Evolutionary conservation across 2,797 vertebrate genomes (phyloP), one percentile per base, ranked within the genome.

Genomic region (Dicrostonyx torquatus): DNA sequence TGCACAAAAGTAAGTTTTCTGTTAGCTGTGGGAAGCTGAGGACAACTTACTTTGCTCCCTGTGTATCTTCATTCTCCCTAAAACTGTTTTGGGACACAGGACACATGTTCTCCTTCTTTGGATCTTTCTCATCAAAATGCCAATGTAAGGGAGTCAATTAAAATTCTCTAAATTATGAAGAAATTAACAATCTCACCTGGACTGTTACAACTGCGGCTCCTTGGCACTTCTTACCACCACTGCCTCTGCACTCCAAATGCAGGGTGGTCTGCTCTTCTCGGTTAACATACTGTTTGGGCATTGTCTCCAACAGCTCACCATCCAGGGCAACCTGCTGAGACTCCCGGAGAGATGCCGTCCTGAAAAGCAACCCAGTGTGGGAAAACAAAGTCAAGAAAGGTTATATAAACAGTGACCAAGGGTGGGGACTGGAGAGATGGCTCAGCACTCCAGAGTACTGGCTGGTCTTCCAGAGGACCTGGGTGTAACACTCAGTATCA

Each of bases 281-380:
- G 97, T 99, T 99, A 95, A 99, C 97, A 7, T 99, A 99, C 22
- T 99, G 98, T 75, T 99, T 98, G 24, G 99, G 99, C 79, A 99
- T 97, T 0, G 98, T 98, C 89, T 99, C 99, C 96, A 99, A 72
- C 70, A 99, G 98, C 96, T 99, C 99, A 91, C 98, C 98, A 86
- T 99, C 99, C 96, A 99, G 98, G 29, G 98, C 99, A 97, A 99
- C 99, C 91, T 99, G 99, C 97, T 99, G 99, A 72, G 99, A 99
- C 97, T 99, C 99, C 66, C 99, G 98, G 90, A 99, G 97, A n/a
- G 99, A 99, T 94, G 99, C 99, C 97, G 98, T 98, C 98, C 99
- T 99, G 98, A 89, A 97, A 98, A 96, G 78, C 5, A 96, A 66
- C 95, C 93, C 87, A 90, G 86, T 24, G 83, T 95, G 53, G 58